phyloP scores from a whole-genome alignment of 2,888 invertebrate genomes.

The Hydroisotoma schaefferi region DNA sequence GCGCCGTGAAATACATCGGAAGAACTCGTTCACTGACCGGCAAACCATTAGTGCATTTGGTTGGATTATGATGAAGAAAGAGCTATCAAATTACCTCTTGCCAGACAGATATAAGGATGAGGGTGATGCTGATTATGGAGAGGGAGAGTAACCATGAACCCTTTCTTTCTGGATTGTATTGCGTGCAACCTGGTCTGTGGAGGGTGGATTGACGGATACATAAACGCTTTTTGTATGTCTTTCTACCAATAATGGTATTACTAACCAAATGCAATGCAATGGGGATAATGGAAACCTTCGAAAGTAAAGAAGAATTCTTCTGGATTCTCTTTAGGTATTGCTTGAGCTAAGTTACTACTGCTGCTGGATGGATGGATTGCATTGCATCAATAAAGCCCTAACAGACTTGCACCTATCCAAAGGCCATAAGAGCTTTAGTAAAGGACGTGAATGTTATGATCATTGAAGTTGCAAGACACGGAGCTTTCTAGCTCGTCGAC shows the following conservation, averaged over 20 bases:
- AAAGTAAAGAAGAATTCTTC: neutral
- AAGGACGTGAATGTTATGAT: too few species aligned
- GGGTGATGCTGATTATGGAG: neutral
- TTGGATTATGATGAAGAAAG: too few species aligned
- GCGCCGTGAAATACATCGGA: neutral
- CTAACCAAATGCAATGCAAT: too few species aligned
- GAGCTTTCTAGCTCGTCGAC: too few species aligned
- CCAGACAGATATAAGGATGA: neutral
- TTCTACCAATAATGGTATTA: too few species aligned
- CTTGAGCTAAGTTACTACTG: too few species aligned
- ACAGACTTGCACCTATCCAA: too few species aligned
- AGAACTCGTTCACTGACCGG: neutral
- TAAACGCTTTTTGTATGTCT: neutral
- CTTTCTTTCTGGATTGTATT: slow-evolving; percentile 2
- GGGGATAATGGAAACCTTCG: neutral
- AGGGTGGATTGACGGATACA: neutral
- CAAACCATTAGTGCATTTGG: neutral
- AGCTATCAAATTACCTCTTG: too few species aligned
- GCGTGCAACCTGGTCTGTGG: slow-evolving; percentile 3
- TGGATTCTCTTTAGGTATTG: too few species aligned
- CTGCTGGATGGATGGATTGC: neutral
- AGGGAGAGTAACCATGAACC: neutral
- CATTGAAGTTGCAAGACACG: too few species aligned
- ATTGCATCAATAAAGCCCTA: slow-evolving; percentile 3
- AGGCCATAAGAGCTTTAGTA: too few species aligned